Conservation (phyloP, 53 echinoderm and acorn worm species). For the Henricia sp. region DNA sequence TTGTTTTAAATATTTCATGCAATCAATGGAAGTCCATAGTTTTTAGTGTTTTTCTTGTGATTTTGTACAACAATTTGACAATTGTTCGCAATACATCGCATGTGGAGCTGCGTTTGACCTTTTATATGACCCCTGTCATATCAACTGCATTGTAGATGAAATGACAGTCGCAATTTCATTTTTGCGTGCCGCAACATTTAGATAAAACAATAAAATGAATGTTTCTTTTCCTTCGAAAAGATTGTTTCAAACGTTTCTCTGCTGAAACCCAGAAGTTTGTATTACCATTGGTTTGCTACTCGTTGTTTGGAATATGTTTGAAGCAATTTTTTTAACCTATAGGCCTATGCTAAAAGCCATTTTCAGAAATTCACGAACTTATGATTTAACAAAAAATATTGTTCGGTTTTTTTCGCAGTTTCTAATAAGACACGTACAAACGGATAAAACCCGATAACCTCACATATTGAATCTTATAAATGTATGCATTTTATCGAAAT, state of each 20-base stretch:
- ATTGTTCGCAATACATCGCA: neutral
- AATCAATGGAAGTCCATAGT: neutral
- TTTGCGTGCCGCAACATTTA: slow-evolving; percentile 8
- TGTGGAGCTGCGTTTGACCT: slow-evolving; percentile 8
- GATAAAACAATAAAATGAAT: slow-evolving; percentile 6
- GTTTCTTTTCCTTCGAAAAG: slow-evolving; percentile 3
- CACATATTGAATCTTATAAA: too few relatives aligned
- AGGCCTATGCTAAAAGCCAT: too few relatives aligned
- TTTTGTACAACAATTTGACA: neutral
- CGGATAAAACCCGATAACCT: too few relatives aligned
- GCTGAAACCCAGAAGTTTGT: neutral
- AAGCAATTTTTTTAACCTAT: too few relatives aligned
- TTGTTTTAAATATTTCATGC: slow-evolving; percentile 33
- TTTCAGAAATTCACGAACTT: too few relatives aligned
- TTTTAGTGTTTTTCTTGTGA: slow-evolving; percentile 7
- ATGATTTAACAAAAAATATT: too few relatives aligned
- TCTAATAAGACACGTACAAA: too few relatives aligned
- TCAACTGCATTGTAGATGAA: neutral
- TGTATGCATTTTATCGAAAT: too few relatives aligned
- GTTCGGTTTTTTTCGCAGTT: too few relatives aligned
- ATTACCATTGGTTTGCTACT: too few relatives aligned
- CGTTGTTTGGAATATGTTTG: too few relatives aligned
- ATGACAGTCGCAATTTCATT: neutral
- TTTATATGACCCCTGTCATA: slow-evolving; percentile 7
- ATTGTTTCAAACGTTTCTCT: neutral